phyloP scores from a whole-genome alignment of 2,113 vertebrate species.

The Ramphastos sulfuratus region DNA sequence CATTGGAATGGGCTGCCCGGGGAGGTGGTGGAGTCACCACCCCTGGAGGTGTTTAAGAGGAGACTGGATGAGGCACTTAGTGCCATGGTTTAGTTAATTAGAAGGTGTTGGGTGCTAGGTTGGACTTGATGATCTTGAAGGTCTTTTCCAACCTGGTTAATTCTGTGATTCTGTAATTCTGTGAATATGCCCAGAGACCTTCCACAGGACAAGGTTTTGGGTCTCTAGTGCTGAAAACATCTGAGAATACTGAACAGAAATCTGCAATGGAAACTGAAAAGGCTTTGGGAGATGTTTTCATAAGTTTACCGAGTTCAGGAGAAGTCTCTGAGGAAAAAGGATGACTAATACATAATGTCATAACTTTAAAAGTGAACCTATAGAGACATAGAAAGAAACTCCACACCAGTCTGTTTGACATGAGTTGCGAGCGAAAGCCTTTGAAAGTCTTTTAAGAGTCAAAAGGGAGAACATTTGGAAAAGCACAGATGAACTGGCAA shows the following conservation, averaged over 20 bases:
- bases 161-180: too few relatives aligned
- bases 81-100: too few relatives aligned
- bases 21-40: too few relatives aligned
- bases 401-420: slow-evolving; percentile 62
- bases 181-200: neutral
- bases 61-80: too few relatives aligned
- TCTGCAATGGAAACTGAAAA: slow-evolving; percentile 27
- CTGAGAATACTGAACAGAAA: neutral
- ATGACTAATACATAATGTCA: slow-evolving; percentile 63
- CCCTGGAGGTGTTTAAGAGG: too few relatives aligned
- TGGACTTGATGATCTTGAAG: too few relatives aligned
- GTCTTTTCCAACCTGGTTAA: too few relatives aligned
- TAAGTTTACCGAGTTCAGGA: slow-evolving; percentile 68
- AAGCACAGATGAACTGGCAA: slow-evolving; percentile 51
- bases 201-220: neutral
- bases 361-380: slow-evolving; percentile 60
- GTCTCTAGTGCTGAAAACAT: neutral
- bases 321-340: slow-evolving; percentile 42
- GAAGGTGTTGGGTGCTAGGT: too few relatives aligned
- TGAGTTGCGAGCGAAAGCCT: slow-evolving; percentile 72
- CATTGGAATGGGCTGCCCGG: too few relatives aligned
- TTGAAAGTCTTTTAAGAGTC: slow-evolving; percentile 76
- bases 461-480: slow-evolving; percentile 76
- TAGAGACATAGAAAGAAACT: slow-evolving; percentile 68
- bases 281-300: slow-evolving; percentile 52